Percentiles rank a stretch among this genome's conserved stretches.
Conservation (phyloP, 1,140 invertebrate genomes). For the Drosophila leontia region DNA sequence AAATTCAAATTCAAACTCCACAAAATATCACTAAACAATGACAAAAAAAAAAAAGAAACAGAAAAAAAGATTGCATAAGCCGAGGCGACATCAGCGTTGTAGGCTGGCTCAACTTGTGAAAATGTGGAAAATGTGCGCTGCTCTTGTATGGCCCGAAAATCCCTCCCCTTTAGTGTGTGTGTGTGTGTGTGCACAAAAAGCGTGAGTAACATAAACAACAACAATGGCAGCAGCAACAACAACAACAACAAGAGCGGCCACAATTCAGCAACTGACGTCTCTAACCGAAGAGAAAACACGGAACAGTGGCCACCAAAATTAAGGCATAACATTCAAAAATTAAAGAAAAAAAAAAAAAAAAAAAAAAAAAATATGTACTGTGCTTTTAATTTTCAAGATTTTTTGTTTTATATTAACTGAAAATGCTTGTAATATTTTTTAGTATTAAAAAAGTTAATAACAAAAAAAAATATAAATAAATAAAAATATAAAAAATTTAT, state of each 20-base stretch:
- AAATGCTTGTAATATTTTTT: no score
- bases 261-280: slow-evolving; percentile 49
- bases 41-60: slow-evolving; percentile 8
- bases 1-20: slow-evolving; percentile 14
- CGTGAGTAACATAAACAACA: slow-evolving; percentile 70
- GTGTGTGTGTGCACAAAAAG: slow-evolving; percentile 39
- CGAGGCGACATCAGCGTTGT: slow-evolving; percentile 33
- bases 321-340: not conserved
- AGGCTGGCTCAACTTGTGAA: slow-evolving; percentile 57
- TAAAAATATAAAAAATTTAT: no score
- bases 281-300: slow-evolving; percentile 34
- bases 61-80: slow-evolving; percentile 42
- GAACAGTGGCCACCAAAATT: slow-evolving; percentile 22
- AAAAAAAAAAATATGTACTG: not conserved
- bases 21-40: slow-evolving; percentile 16
- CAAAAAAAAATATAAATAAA: no score
- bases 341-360: not conserved
- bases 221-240: slow-evolving; percentile 21
- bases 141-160: slow-evolving; percentile 37
- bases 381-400: not conserved
- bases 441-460: no score
- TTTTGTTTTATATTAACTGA: no score
- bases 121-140: slow-evolving; percentile 53
- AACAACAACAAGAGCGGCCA: slow-evolving; percentile 36
- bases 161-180: slow-evolving; percentile 26